Conservation (phyloP, 2,113 vertebrate species). For the Potamarius usumacintae region DNA sequence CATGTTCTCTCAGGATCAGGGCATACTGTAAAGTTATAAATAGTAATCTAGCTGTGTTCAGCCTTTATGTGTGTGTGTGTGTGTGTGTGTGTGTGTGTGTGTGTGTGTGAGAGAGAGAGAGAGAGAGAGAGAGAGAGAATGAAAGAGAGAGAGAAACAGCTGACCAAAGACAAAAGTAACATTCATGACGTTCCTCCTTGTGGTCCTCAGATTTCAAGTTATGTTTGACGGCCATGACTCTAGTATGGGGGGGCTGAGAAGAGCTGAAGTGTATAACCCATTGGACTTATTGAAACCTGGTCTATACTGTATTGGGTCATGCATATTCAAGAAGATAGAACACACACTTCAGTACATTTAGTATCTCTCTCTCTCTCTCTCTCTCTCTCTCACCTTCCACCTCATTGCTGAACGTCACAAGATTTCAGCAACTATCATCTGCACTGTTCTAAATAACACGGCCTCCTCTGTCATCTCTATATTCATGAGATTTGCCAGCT, state of each 20-base stretch:
- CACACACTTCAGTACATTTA: neutral
- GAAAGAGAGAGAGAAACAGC: constrained; percentile 21
- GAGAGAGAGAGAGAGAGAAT: constrained; percentile 2
- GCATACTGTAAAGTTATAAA: neutral
- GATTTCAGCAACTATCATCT: neutral
- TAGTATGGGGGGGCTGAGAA: neutral
- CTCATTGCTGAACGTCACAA: neutral
- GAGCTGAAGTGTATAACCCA: neutral
- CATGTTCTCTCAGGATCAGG: neutral
- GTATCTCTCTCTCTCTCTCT: neutral
- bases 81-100: neutral
- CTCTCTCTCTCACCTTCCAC: neutral
- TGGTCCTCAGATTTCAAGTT: constrained; percentile 17
- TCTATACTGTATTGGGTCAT: neutral
- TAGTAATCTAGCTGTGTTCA: neutral
- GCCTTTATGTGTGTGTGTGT: neutral
- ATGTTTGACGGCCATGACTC: constrained; percentile 7
- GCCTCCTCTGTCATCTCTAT: neutral
- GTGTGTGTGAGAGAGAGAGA: constrained; percentile 6
- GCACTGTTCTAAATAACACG: neutral
- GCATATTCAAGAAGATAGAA: neutral
- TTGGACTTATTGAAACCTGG: neutral
- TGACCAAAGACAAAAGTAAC: constrained; percentile 27
- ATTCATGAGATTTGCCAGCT: constrained; percentile 23
- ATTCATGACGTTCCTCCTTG: constrained; percentile 9